phyloP scores from a whole-genome alignment of 53 echinoderm and acorn worm genomes.

The Echinarachnius parma region DNA sequence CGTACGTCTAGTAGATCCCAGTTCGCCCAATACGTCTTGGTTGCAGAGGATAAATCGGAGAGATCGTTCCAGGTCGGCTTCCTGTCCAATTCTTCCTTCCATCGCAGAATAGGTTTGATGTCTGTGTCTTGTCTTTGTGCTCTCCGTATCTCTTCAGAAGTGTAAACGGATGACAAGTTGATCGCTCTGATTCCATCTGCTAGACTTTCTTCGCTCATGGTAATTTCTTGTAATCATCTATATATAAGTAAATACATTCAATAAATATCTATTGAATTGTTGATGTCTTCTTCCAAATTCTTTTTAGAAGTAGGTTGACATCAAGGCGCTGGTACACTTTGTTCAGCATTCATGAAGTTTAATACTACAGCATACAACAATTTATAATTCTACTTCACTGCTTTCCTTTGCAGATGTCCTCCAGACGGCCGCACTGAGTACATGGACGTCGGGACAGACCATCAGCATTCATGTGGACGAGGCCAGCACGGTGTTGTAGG shows the following conservation, averaged over 20 bases:
- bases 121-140: slow-evolving; percentile 5
- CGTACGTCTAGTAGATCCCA: slow-evolving; percentile 24
- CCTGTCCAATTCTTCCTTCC: neutral
- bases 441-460: slow-evolving; percentile 22
- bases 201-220: too few relatives aligned
- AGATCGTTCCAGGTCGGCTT: slow-evolving; percentile 4
- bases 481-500: slow-evolving; percentile 17
- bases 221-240: too few relatives aligned
- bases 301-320: too few relatives aligned
- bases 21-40: slow-evolving; percentile 27
- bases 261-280: too few relatives aligned
- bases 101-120: slow-evolving; percentile 10
- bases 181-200: too few relatives aligned
- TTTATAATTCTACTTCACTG: neutral
- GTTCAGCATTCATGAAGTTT: too few relatives aligned
- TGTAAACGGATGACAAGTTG: too few relatives aligned
- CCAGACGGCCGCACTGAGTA: neutral
- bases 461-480: slow-evolving; percentile 15
- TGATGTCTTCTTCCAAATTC: too few relatives aligned
- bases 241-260: too few relatives aligned
- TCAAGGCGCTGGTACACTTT: too few relatives aligned
- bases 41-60: neutral
- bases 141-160: slow-evolving; percentile 9
- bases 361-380: neutral
- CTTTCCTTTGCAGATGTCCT: neutral